These are phyloP conservation scores for Temnothorax curvispinosus DNA, from an alignment of 1,140 invertebrate species.

Conservation along the genomic window DNA sequence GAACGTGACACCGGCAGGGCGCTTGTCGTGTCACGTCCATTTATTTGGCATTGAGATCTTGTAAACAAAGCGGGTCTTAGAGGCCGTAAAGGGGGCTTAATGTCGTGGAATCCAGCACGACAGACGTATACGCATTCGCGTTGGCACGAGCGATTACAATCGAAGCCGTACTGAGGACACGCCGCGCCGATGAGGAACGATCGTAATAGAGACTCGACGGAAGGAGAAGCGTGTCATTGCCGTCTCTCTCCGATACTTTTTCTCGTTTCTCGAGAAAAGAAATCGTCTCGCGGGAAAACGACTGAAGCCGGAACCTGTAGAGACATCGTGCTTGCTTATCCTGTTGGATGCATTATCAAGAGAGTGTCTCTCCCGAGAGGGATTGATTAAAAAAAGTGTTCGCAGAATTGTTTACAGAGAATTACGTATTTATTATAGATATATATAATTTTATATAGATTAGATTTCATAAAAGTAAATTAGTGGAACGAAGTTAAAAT, in stretches of 20 bases:
- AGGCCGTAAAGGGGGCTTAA: slow-evolving; percentile 14
- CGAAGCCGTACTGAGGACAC: slow-evolving; percentile 22
- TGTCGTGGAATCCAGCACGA: slow-evolving; percentile 7
- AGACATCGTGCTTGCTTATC: background rate
- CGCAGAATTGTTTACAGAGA: background rate
- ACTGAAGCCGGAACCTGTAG: background rate
- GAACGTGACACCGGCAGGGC: background rate
- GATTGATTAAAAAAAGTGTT: background rate
- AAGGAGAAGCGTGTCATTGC: slow-evolving; percentile 41
- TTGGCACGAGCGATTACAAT: slow-evolving; percentile 11
- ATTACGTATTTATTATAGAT: background rate
- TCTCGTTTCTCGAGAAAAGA: slow-evolving; percentile 25
- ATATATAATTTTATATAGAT: background rate
- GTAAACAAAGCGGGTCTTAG: slow-evolving; percentile 44
- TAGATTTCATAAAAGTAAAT: background rate
- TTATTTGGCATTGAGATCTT: slow-evolving; percentile 8
- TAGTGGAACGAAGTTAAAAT: background rate
- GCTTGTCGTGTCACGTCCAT: background rate
- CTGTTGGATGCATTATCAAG: background rate
- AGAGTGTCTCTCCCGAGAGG: background rate
- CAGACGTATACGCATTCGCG: background rate
- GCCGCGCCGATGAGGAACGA: background rate
- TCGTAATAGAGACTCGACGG: background rate
- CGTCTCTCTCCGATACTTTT: background rate
- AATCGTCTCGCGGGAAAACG: background rate